Base-by-base conservation (phyloP, 1,140 invertebrate species). In the Zophobas morio region DNA sequence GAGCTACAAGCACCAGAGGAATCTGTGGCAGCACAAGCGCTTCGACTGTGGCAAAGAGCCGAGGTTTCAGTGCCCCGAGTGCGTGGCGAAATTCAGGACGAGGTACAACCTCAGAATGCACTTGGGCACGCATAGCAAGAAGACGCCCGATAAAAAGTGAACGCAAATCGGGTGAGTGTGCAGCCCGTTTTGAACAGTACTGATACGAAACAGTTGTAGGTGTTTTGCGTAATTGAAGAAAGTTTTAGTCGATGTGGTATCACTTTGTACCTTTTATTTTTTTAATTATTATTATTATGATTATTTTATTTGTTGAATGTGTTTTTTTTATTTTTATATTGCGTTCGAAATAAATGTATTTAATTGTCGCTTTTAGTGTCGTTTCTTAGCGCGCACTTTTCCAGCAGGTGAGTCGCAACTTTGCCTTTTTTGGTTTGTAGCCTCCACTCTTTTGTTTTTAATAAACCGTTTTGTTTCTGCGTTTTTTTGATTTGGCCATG, bases 21-120 rank as follows among this genome's bases (percentile, higher is more conserved):
- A 70, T 70, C 66, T 74, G 6, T 51, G 37, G 35, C 54, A 78
- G 32, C 76, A 78, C 46, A 66, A 75, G 66, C 6, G 57, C 57
- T 90, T 88, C 78, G 89, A 91, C 80, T 91, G 90, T 78, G 89
- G 94, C 5, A 94, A 93, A 78, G 91, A 93, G 74, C 93, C 93
- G 0, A 89, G 92, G 53, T 94, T 95, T 85, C 91, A 92, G 33
- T 95, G 94, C 56, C 78, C 78, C 4, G 56, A 47, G 42, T 76
- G 75, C 37, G 36, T 49, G 35, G 42, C 47, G 47, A 66, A 66
- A 8, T 71, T 76, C 47, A 53, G 75, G 33, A 76, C 75, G 34
- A 46, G 75, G n/a, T 76, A 54, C 51, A 76, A 76, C 36, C 36
- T 76, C 3, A 76, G 40, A 76, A 54, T 70, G 5, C 75, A 76